Evolutionary conservation across 1,140 invertebrate species (phyloP).

Genomic region (Eriocheir sinensis): DNA sequence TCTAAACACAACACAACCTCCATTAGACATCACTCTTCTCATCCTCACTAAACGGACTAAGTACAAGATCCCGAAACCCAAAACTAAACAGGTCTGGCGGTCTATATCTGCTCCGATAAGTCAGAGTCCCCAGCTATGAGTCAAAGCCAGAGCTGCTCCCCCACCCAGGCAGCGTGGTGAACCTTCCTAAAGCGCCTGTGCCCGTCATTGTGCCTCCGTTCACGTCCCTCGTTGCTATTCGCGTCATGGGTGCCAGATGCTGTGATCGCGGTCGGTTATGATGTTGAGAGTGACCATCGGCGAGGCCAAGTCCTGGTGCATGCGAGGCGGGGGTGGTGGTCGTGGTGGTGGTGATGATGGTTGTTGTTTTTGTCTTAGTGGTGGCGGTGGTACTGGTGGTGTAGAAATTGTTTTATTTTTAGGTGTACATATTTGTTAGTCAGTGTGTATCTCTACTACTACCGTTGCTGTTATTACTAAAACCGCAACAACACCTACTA

Average conservation of each 20-base stretch:
- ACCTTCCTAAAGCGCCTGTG: neutral
- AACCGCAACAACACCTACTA: too few species aligned
- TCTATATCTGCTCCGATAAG: neutral
- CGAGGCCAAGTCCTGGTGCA: neutral
- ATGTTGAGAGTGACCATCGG: neutral
- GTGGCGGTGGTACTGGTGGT: neutral
- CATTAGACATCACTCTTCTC: too few species aligned
- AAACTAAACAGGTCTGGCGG: neutral
- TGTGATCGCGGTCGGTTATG: slow-evolving; percentile 11
- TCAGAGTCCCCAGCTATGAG: neutral
- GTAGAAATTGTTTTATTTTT: too few species aligned
- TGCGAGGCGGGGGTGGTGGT: neutral
- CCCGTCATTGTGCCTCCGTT: neutral
- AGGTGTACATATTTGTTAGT: too few species aligned
- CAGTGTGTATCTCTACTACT: too few species aligned
- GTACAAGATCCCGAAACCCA: too few species aligned
- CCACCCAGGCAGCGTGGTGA: neutral
- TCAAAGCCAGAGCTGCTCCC: neutral
- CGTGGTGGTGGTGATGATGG: neutral
- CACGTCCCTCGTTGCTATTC: neutral
- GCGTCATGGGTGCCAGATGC: neutral
- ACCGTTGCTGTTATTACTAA: too few species aligned
- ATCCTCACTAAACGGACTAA: too few species aligned
- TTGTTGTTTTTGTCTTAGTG: neutral
- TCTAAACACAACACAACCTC: too few species aligned